phyloP scores from a whole-genome alignment of 2,888 invertebrate genomes.

The Holacanthella duospinosa region DNA sequence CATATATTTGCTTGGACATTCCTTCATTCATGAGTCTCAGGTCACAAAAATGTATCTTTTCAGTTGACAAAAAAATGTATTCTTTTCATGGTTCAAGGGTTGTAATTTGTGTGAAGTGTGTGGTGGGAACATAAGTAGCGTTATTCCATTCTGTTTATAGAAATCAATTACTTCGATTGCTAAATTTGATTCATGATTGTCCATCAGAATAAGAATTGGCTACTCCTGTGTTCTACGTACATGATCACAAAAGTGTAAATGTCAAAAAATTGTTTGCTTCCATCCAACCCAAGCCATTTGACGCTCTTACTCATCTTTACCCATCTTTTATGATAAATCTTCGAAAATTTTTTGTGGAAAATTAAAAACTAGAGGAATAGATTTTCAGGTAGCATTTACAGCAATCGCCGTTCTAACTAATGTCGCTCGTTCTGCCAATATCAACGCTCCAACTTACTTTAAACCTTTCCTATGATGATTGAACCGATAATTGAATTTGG shows the following conservation, averaged over 20 bases:
- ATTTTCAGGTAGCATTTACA: slow-evolving; percentile 40
- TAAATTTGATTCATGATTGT: slow-evolving; percentile 41
- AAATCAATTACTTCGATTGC: slow-evolving; percentile 22
- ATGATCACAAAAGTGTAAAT: slow-evolving; percentile 36
- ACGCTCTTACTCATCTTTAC: slow-evolving; percentile 39
- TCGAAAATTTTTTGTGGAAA: slow-evolving; percentile 40
- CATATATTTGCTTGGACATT: slow-evolving; percentile 36
- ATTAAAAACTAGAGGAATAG: slow-evolving; percentile 40
- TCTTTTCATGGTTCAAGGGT: slow-evolving; percentile 28
- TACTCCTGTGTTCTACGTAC: slow-evolving; percentile 23
- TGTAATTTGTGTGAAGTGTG: slow-evolving; percentile 37
- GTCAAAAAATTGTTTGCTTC: slow-evolving; percentile 32
- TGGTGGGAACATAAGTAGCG: slow-evolving; percentile 37
- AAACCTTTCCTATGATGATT: slow-evolving; percentile 39
- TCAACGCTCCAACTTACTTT: slow-evolving; percentile 40
- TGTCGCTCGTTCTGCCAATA: slow-evolving; percentile 41
- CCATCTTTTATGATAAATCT: slow-evolving; percentile 39
- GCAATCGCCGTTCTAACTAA: slow-evolving; percentile 38
- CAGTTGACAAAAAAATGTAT: slow-evolving; percentile 34
- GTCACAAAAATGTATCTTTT: slow-evolving; percentile 23
- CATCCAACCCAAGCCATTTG: slow-evolving; percentile 39
- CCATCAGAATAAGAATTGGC: slow-evolving; percentile 36
- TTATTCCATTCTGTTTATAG: slow-evolving; percentile 35
- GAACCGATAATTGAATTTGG: slow-evolving; percentile 41
- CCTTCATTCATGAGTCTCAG: slow-evolving; percentile 38